Evolutionary conservation across 2,888 invertebrate species (phyloP).

Genomic region (Helleia helle): DNA sequence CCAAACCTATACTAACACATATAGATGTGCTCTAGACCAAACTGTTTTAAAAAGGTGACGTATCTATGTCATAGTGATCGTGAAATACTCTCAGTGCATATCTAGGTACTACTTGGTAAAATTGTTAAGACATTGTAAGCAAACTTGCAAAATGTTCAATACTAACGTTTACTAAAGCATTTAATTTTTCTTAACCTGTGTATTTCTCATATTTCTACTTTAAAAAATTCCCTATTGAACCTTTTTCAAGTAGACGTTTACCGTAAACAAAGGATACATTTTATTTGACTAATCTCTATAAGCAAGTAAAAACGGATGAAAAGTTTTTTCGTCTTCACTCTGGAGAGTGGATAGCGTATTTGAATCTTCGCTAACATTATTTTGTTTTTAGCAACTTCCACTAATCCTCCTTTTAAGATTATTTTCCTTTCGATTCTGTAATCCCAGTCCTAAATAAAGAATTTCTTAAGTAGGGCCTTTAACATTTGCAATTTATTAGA

Average conservation of each 20-base stretch:
- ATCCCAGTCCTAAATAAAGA: neutral
- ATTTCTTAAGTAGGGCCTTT: neutral
- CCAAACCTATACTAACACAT: no score
- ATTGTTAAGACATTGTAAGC: no score
- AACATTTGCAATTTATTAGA: neutral
- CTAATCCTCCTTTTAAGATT: slow-evolving; percentile 1
- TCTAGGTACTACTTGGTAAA: no score
- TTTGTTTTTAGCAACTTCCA: slow-evolving; percentile 4
- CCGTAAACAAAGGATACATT: slow-evolving; percentile 1
- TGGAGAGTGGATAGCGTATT: slow-evolving; percentile 1
- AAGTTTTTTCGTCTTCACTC: slow-evolving; percentile 1
- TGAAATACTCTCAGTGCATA: no score
- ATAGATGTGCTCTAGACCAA: no score
- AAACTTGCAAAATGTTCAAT: no score
- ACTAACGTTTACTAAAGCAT: no score
- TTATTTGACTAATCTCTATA: slow-evolving; percentile 5
- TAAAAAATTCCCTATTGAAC: no score
- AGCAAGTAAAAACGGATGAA: slow-evolving; percentile 7
- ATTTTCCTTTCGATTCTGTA: neutral
- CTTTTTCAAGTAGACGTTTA: neutral
- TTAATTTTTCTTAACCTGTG: no score
- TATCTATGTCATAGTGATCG: no score
- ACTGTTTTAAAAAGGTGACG: no score
- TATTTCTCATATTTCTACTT: no score
- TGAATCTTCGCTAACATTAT: slow-evolving; percentile 6